Evolutionary conservation across 2,113 vertebrate species (phyloP), one percentile per base, ranked within the genome.

Genomic region (Oryzias woworae): DNA sequence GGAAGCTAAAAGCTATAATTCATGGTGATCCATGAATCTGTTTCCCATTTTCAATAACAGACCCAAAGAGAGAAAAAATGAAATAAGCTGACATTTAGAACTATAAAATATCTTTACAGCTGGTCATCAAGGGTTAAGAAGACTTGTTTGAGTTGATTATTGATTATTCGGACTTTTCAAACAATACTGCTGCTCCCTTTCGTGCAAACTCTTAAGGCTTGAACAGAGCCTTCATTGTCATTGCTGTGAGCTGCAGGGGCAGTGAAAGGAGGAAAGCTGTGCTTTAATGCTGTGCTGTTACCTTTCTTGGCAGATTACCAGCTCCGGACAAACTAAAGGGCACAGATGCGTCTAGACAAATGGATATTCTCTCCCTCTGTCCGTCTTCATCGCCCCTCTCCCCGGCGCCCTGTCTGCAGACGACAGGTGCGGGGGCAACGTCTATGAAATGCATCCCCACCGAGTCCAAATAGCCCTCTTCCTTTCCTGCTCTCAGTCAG

Each of bases 221-320:
- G 80, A 72, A 76, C 58, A 48, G 48, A 7, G 16, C 64, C 48
- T 41, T 62, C 51, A 56, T 64, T 77, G 77, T 57, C 62, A 66
- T 44, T 78, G 58, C 78, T 83, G 73, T 45, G 43, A 77, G 62
- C 59, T 76, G 45, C 68, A 62, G 49, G 46, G 69, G 66, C 47
- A 56, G 57, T 68, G 75, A 64, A 53, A 61, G 54, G 66, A 71
- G 52, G 70, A 66, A 72, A 61, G 57, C 62, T 49, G 49, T 56
- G 71, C 68, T 61, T 79, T 89, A 86, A 89, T 81, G 62, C 59
- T 82, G 79, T 62, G 64, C 74, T 84, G 75, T 78, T 84, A 58
- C 74, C 47, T 88, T 72, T 82, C 72, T 92, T 92, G 83, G 84
- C 92, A 93, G 92, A 93, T 91, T 93, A 93, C 86, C 91, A 93